These are phyloP conservation scores for Potamilus streckersoni DNA, from an alignment of 1,140 invertebrate species.

Conservation along the genomic window DNA sequence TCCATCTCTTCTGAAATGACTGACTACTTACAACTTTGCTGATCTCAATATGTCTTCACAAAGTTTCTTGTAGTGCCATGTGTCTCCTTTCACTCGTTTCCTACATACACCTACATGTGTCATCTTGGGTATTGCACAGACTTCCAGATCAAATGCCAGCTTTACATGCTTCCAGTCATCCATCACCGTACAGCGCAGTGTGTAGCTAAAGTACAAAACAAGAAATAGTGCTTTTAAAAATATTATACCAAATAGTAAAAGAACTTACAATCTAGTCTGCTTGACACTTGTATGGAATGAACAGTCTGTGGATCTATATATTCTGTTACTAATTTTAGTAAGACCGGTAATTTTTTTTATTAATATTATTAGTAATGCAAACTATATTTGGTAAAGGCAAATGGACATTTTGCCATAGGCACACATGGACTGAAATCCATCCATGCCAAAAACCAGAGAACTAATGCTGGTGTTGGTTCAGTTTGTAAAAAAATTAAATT, in stretches of 20 bases:
- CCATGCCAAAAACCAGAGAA: too few species aligned
- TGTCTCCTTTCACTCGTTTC: conserved; percentile 84
- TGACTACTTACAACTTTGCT: conserved; percentile 44
- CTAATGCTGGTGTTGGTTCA: too few species aligned
- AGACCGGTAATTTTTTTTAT: too few species aligned
- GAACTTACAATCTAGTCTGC: not conserved
- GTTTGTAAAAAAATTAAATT: too few species aligned
- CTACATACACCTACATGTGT: conserved; percentile 78
- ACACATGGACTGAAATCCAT: too few species aligned
- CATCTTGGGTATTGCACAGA: conserved; percentile 73
- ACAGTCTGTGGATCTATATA: too few species aligned
- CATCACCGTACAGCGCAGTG: conserved; percentile 73
- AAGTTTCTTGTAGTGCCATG: conserved; percentile 88
- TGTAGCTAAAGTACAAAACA: conserved; percentile 71
- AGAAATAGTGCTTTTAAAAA: conserved; percentile 1
- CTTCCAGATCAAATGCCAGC: conserved; percentile 84
- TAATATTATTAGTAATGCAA: too few species aligned
- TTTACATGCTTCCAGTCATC: conserved; percentile 71
- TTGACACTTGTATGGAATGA: not conserved
- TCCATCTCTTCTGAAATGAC: too few species aligned
- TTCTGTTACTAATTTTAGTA: too few species aligned
- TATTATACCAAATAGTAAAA: not conserved
- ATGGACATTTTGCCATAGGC: too few species aligned
- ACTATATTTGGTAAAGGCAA: too few species aligned
- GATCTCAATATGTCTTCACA: conserved; percentile 82